Evolutionary conservation across 2,888 invertebrate species (phyloP), one percentile per base, ranked within the genome.

Genomic region (Podabrus alpinus): DNA sequence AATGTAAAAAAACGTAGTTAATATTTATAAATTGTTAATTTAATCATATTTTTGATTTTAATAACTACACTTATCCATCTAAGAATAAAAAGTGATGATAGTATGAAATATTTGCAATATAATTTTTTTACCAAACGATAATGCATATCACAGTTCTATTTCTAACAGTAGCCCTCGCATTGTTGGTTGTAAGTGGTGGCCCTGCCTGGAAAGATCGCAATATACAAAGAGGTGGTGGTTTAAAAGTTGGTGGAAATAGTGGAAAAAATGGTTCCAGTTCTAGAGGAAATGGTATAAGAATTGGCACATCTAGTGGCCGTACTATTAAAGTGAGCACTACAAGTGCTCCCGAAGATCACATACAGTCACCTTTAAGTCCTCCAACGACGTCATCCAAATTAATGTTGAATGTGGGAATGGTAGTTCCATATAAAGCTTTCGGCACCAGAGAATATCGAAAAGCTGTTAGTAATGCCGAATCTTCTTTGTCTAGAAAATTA

Each of bases 391-490:
- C 75, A 1, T 74, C 73, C 1, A 71, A 73, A 62, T 21, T 72
- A 19, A 66, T 78, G 73, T 88, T 91, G 66, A 89, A 92, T 85
- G 92, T 94, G 80, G 94, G 94, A 64, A 90, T 94, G 85, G 92
- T 94, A 79, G 92, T 94, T 81, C 94, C 95, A 10, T 92, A 93
- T 85, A 94, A 93, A 84, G 91, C 92, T 79, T 95, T 94, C 86
- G 93, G 93, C 79, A 90, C 91, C 75, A 89, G 94, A 74, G 93
- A 93, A 84, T 94, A 93, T 86, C 91, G 90, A 73, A 92, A 92
- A 84, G 93, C 93, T 73, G 92, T 92, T 77, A 92, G 92, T 77
- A 90, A 90, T 70, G 93, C 94, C 60, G 91, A 93, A 81, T 89
- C 90, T 77, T 90, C 89, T 82, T 88, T 94, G 80, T 91, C 92